These are phyloP conservation scores for Sorex maritimensis DNA, from an alignment of 2,797 vertebrate species.

Conservation along the genomic window DNA sequence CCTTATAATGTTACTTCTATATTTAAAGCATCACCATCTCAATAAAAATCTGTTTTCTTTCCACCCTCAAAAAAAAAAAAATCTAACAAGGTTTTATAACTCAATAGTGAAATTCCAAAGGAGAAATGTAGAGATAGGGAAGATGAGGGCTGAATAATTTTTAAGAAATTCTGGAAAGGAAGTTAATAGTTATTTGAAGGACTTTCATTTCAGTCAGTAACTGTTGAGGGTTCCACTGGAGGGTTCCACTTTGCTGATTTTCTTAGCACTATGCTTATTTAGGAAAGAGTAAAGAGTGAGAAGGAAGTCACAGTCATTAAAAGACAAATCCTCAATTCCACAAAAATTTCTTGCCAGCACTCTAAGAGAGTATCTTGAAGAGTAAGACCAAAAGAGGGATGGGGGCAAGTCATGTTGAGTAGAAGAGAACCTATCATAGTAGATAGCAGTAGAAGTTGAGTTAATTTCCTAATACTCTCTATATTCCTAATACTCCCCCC, in stretches of 20 bases:
- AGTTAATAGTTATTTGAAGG: not conserved
- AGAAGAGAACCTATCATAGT: not conserved
- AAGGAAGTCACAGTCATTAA: not conserved
- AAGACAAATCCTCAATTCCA: not conserved
- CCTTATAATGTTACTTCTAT: too few relatives aligned
- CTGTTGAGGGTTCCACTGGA: not conserved
- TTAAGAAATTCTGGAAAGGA: not conserved
- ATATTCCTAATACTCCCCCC: too few relatives aligned
- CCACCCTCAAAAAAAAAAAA: not conserved
- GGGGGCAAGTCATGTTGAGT: not conserved
- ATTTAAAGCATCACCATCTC: too few relatives aligned
- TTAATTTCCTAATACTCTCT: too few relatives aligned
- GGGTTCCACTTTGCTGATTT: not conserved
- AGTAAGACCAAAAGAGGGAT: not conserved
- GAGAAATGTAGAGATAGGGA: too few relatives aligned
- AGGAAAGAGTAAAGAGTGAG: not conserved
- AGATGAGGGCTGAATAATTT: not conserved
- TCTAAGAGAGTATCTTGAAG: not conserved
- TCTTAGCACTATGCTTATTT: not conserved
- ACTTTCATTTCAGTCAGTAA: not conserved
- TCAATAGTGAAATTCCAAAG: not conserved
- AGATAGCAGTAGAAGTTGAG: not conserved
- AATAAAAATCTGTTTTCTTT: too few relatives aligned
- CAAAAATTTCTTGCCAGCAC: not conserved
- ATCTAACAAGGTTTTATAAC: too few relatives aligned